A percentile compares a stretch with the other conserved stretches of the same genome.
These are phyloP conservation scores for Agapornis roseicollis DNA, from an alignment of 2,113 vertebrate species.

Conservation along the genomic window DNA sequence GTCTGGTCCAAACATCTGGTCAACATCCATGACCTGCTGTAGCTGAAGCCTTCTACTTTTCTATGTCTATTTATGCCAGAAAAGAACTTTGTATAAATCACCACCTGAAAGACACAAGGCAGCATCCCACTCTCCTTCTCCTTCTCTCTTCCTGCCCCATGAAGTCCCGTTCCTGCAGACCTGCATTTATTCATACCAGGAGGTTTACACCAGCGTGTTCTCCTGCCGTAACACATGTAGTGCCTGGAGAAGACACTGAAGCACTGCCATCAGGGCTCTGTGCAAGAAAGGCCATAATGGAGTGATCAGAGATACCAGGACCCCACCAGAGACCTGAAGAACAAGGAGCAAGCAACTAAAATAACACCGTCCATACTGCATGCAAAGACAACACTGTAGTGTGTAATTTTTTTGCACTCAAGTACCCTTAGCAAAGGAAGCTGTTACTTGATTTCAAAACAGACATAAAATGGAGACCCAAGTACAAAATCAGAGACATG, in stretches of 20 bases:
- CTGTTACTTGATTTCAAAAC: neutral
- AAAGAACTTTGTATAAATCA: neutral
- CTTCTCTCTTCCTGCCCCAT: neutral
- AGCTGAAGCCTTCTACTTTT: neutral
- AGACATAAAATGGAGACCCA: neutral
- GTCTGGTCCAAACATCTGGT: neutral
- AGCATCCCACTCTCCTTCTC: neutral
- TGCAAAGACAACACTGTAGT: neutral
- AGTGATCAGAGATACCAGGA: neutral
- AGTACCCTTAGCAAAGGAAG: neutral
- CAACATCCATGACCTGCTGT: neutral
- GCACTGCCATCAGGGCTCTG: neutral
- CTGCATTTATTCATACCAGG: neutral
- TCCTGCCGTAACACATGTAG: accelerated
- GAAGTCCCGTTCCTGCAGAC: neutral
- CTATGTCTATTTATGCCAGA: neutral
- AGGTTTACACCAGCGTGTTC: neutral
- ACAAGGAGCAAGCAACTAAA: neutral
- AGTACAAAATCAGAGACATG: neutral
- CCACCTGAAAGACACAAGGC: neutral
- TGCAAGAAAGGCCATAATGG: neutral
- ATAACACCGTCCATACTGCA: accelerated
- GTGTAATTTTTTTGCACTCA: accelerated
- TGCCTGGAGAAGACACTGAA: neutral
- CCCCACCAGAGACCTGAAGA: neutral